A percentile compares a stretch with the other conserved stretches of the same genome.
These are phyloP conservation scores for Thymallus thymallus DNA, from an alignment of 2,113 vertebrate genomes.

Conservation along the genomic window DNA sequence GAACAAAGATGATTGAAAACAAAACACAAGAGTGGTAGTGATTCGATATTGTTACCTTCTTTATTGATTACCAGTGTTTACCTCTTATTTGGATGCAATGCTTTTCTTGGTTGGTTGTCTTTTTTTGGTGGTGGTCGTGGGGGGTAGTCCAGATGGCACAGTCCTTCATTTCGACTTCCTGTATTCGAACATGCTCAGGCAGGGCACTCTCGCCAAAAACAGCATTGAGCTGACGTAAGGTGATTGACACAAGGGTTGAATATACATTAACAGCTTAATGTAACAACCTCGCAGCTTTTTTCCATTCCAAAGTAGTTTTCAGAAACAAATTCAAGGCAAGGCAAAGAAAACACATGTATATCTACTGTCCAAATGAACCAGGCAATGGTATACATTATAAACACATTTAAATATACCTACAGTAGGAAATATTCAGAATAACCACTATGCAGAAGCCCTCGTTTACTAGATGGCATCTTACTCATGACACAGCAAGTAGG, in stretches of 20 bases:
- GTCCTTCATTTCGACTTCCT: conserved; percentile 17
- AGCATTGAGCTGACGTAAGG: conserved; percentile 10
- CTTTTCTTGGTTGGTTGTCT: not conserved
- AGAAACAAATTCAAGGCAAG: conserved; percentile 31
- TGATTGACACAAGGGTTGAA: conserved; percentile 4
- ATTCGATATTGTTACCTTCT: conserved; percentile 10
- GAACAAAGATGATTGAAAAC: not conserved
- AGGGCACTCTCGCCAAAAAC: conserved; percentile 21
- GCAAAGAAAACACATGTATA: conserved; percentile 40
- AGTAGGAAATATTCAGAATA: not conserved
- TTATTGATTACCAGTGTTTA: conserved; percentile 49
- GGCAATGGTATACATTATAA: conserved; percentile 26
- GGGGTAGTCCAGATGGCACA: conserved; percentile 19
- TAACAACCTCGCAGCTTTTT: not conserved
- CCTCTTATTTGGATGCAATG: conserved; percentile 25
- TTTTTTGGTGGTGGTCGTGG: conserved; percentile 4
- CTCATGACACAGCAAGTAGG: not conserved
- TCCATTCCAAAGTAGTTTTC: conserved; percentile 12
- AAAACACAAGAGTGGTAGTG: conserved; percentile 21
- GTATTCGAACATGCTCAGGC: conserved; percentile 50
- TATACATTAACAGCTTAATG: conserved; percentile 5
- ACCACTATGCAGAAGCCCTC: conserved; percentile 3
- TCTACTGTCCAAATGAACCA: conserved; percentile 16
- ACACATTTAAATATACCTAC: conserved; percentile 21
- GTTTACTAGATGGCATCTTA: conserved; percentile 10